Percentiles rank a stretch among this genome's conserved stretches.
These are phyloP conservation scores for Protobothrops mucrosquamatus DNA, from an alignment of 2,113 vertebrate genomes.

Conservation along the genomic window DNA sequence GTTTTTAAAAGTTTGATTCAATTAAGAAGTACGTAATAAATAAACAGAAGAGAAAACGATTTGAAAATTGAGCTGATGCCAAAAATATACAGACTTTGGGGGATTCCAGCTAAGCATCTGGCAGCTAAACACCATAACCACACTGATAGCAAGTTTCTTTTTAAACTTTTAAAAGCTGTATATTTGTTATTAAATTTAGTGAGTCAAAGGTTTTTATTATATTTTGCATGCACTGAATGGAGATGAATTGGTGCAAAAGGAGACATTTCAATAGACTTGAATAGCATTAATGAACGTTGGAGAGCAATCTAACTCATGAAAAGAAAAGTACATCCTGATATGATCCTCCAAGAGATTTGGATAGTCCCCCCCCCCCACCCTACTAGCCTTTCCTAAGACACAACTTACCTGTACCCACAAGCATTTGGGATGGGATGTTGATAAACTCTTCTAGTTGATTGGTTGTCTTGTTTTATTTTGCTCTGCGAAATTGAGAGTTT, in stretches of 20 bases:
- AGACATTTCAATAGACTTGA: slow-evolving; percentile 11
- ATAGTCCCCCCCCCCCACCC: background rate
- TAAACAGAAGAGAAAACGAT: slow-evolving; percentile 21
- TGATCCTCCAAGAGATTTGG: background rate
- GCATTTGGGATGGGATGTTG: background rate
- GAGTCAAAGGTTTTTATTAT: slow-evolving; percentile 38
- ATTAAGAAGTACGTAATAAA: slow-evolving; percentile 15
- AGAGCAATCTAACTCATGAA: background rate
- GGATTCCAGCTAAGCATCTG: slow-evolving; percentile 32
- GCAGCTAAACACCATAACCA: background rate
- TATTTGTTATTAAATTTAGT: slow-evolving; percentile 41
- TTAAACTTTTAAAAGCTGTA: slow-evolving; percentile 32
- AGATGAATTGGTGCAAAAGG: slow-evolving; percentile 12
- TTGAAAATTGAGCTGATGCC: slow-evolving; percentile 9
- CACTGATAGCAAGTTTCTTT: slow-evolving; percentile 38
- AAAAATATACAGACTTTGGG: slow-evolving; percentile 24
- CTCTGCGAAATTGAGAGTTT: background rate
- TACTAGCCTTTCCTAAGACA: background rate
- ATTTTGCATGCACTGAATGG: slow-evolving; percentile 10
- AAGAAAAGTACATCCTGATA: background rate
- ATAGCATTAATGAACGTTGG: background rate
- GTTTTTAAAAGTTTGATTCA: background rate
- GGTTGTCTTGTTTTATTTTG: background rate
- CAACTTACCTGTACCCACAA: background rate
- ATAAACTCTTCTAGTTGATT: background rate